These are phyloP conservation scores for human (Homo sapiens) DNA, from an alignment of 2,113 vertebrate genomes.

Conservation along the genomic window DNA sequence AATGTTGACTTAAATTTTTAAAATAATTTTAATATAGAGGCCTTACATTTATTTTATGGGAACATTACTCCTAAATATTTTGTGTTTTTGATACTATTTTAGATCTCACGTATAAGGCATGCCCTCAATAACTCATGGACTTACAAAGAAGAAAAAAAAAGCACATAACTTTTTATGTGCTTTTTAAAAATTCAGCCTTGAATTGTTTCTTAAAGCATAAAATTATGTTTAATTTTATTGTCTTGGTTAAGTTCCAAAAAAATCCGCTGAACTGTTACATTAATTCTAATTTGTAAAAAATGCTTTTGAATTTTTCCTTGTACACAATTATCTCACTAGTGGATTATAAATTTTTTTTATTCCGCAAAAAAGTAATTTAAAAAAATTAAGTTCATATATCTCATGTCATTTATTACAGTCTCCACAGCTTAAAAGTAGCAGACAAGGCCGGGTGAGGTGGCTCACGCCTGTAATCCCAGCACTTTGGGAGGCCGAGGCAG, in stretches of 20 bases:
- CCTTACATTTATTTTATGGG: not conserved
- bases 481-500: too few species aligned
- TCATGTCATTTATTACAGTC: not conserved
- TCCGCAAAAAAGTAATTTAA: not conserved
- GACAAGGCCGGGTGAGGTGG: not conserved
- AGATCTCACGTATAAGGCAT: not conserved
- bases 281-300: not conserved
- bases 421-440: not conserved
- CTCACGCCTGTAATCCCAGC: too few species aligned
- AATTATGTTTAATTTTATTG: not conserved
- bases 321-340: not conserved
- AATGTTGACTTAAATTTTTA: not conserved
- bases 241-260: not conserved
- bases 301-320: not conserved
- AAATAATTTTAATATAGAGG: not conserved
- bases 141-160: not conserved
- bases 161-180: not conserved
- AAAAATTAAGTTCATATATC: not conserved
- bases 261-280: not conserved
- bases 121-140: not conserved
- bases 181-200: not conserved
- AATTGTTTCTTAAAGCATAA: not conserved
- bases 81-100: not conserved
- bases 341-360: not conserved
- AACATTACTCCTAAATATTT: not conserved